Percentiles rank a stretch among this genome's conserved stretches.
Conservation (phyloP, 2,113 vertebrate genomes). For the Pogona vitticeps region DNA sequence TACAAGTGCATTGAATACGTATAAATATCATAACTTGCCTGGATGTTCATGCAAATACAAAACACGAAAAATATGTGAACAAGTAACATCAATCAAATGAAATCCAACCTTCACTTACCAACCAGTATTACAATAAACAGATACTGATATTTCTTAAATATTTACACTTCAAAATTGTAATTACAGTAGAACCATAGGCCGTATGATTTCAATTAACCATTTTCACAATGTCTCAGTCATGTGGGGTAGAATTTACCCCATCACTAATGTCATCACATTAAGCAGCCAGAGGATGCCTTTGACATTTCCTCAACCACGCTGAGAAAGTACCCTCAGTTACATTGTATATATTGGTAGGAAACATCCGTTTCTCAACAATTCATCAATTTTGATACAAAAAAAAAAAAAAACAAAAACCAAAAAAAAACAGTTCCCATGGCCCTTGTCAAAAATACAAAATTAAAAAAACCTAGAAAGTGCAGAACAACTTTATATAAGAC, state of each 20-base stretch:
- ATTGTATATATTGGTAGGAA: background rate
- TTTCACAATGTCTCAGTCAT: background rate
- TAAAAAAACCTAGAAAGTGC: background rate
- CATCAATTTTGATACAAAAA: background rate
- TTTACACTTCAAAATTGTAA: background rate
- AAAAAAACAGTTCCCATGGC: background rate
- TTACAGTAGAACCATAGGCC: background rate
- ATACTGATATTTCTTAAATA: background rate
- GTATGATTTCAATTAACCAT: background rate
- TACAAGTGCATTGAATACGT: background rate
- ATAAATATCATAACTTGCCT: background rate
- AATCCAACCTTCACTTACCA: background rate
- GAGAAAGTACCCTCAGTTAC: background rate
- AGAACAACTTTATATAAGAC: background rate
- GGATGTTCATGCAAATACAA: constrained; percentile 9
- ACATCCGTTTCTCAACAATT: background rate
- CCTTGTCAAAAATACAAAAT: background rate
- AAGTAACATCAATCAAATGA: background rate
- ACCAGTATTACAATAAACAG: background rate
- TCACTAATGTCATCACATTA: background rate
- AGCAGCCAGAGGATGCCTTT: background rate
- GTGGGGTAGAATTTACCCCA: background rate
- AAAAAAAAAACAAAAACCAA: background rate
- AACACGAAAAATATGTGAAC: background rate
- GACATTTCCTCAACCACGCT: background rate